Evolutionary conservation across 2,797 vertebrate species (phyloP), one percentile per base, ranked within the genome.

Genomic region (Falco novaeseelandiae): DNA sequence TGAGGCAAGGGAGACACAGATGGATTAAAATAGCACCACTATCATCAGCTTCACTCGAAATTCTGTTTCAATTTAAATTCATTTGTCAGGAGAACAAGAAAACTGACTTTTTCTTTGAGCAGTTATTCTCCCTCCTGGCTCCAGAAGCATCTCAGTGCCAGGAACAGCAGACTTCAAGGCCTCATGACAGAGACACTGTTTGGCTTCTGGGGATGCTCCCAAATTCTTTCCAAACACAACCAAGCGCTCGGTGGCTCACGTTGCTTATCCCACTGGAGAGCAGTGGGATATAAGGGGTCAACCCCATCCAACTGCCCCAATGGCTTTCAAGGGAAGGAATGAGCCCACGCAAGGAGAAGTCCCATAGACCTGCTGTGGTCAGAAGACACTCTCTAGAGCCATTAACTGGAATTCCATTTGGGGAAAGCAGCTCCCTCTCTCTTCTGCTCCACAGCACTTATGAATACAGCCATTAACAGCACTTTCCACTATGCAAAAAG

Each of bases 1-100:
- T 9, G 52, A 85, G 78, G 84, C 44, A 32, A 91, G 93, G 95
- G 94, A 93, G 95, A 92, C 95, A 81, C 72, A 0, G 65, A 42
- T 19, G 87, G 91, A 95, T 83, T 89, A 76, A 95, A 96, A 96
- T 93, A 96, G 76, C 85, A 40, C 91, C 46, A 83, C 82, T 81
- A 27, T 82, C 83, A 51, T 26, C 91, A 69, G 77, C 87, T 74
- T 76, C 9, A 14, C 69, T 78, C 15, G 3, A 20, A 69, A 58
- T 48, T 74, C 82, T 51, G 30, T 14, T 58, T 54, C 83, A 58
- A 12, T 86, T 86, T 21, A 26, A 95, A 78, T 15, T 58, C 54
- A 51, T 87, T 90, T 96, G 82, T 95, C 5, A 40, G 76, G 61
- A 92, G 84, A 89, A 57, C 42, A 46, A 73, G 78, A 84, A 79